Percentiles rank a stretch among this genome's conserved stretches.
Evolutionary conservation across 2,113 vertebrate species (phyloP).

Genomic region (Penelope pileata): DNA sequence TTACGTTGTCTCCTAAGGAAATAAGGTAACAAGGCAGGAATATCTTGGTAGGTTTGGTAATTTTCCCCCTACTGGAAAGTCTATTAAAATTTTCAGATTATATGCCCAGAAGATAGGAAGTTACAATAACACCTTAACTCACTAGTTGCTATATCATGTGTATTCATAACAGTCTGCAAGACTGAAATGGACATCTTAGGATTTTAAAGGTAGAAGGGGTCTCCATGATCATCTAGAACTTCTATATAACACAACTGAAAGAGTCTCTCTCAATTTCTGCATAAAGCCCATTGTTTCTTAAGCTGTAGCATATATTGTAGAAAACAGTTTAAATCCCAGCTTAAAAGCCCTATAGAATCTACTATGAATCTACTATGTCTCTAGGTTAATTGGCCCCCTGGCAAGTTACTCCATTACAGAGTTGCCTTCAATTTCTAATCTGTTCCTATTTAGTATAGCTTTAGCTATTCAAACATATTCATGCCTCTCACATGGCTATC

Average conservation of each 20-base stretch:
- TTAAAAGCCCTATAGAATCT: not conserved
- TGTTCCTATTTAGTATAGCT: not conserved
- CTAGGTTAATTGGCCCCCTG: not conserved
- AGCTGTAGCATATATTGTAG: not conserved
- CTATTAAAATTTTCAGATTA: not conserved
- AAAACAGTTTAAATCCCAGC: not conserved
- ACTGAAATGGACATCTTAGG: not conserved
- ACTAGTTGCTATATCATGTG: not conserved
- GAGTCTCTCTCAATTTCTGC: not conserved
- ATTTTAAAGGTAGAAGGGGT: not conserved
- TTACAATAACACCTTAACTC: not conserved
- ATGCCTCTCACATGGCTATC: not conserved
- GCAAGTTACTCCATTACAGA: not conserved
- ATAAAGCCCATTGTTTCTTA: not conserved
- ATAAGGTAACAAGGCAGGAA: constrained; percentile 17
- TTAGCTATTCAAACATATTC: not conserved
- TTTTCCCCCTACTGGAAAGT: not conserved
- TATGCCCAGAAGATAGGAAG: not conserved
- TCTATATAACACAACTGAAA: not conserved
- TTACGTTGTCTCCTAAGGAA: constrained; percentile 49
- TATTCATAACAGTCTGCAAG: not conserved
- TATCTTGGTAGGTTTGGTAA: constrained; percentile 17
- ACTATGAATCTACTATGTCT: not conserved
- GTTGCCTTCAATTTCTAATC: not conserved
- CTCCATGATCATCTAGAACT: not conserved